Evolutionary conservation across 2,888 invertebrate species (phyloP), one percentile per base, ranked within the genome.

Genomic region (Calephelis perditalis): DNA sequence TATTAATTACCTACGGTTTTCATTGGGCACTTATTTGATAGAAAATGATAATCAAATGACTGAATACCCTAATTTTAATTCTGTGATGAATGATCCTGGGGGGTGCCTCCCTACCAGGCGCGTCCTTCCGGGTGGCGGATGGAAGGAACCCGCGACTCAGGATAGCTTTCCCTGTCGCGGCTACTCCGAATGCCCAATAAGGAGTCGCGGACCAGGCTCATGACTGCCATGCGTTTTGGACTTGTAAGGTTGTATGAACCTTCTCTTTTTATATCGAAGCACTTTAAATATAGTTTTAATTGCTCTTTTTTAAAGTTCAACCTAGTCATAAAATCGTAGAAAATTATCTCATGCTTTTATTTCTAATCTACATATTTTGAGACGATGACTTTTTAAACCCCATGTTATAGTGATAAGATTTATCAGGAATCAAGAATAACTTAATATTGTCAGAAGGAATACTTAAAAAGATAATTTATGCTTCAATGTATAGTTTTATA

Each of bases 41-140:
- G 15, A 6, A 7, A 8, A 1, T 49, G 2, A 43, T 49, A 5
- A 40, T 40, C 6, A 40, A 6, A 11, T 12, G 44, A 2, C 26
- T 60, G 11, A 46, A 46, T 7, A 58, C 52, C 52, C 15, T 15
- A n/a, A 57, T 35, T 37, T 35, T 46, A 35, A 7, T 45, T 49
- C 8, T 64, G 65, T 64, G 69, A 71, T 74, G 73, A 66, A 78
- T 83, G 79, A 90, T 90, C 90, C 78, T 90, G 89, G 88, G 90
- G 91, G 90, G 90, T 83, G 87, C 84, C 89, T 79, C 90, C 89
- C 91, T 89, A 91, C 90, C 91, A 91, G 86, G 91, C 90, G 91
- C 90, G 90, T 91, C 91, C 91, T 91, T 91, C 91, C 90, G 91
- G 91, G 82, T 91, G 90, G 91, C 91, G 91, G 91, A 91, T 91